phyloP scores from a whole-genome alignment of 2,797 vertebrate species.

The Pyrocephalus nanus region DNA sequence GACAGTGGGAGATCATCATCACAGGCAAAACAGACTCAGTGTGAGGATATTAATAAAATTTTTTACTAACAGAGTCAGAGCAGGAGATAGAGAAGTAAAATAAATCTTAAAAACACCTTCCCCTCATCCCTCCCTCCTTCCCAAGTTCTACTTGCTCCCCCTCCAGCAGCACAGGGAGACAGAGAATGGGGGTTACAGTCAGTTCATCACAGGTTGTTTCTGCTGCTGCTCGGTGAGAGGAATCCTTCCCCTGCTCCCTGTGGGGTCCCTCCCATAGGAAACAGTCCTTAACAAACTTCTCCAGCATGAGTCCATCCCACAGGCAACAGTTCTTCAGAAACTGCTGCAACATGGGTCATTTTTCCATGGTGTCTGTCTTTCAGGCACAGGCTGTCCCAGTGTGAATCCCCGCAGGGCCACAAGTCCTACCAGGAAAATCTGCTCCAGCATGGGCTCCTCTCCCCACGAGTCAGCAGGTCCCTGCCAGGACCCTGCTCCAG shows the following conservation, averaged over 20 bases:
- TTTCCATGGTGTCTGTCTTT: not conserved
- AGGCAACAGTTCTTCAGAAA: not conserved
- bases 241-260: not conserved
- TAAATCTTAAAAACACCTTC: not conserved
- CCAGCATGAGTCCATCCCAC: not conserved
- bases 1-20: not conserved
- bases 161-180: not conserved
- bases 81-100: not conserved
- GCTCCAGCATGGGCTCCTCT: not conserved
- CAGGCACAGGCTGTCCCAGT: not conserved
- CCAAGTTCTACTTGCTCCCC: not conserved
- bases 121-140: not conserved
- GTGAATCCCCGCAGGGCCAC: not conserved
- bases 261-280: not conserved
- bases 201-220: not conserved
- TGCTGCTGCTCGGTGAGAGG: not conserved
- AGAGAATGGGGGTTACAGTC: not conserved
- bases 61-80: not conserved
- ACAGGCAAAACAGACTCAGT: not conserved
- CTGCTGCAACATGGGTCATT: not conserved
- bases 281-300: not conserved
- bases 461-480: not conserved
- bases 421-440: not conserved
- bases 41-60: not conserved
- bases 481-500: not conserved